Conservation (phyloP, 2,888 invertebrate species). For the Metopia argyrocephala region DNA sequence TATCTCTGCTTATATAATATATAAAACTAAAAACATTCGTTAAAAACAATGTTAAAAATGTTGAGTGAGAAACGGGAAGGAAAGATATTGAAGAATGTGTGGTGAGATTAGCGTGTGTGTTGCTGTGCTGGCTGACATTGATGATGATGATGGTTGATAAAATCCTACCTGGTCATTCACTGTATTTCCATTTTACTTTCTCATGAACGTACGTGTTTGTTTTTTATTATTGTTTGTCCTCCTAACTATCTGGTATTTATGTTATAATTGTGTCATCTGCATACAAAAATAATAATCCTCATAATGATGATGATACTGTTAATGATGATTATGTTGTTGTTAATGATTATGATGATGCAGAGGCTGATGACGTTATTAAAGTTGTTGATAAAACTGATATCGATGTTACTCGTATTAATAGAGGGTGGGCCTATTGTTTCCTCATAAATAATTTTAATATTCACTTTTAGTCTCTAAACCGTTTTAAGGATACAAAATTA, state of each 20-base stretch:
- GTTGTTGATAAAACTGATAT: neutral
- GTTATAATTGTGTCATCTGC: conserved; percentile 55
- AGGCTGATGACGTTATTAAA: neutral
- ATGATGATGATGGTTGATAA: conserved; percentile 21
- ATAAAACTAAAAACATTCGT: conserved; percentile 26
- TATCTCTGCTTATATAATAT: conserved; percentile 27
- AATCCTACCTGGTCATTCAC: conserved; percentile 48
- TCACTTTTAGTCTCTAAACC: too few relatives aligned
- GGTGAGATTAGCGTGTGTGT: conserved; percentile 14
- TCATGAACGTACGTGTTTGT: too few relatives aligned
- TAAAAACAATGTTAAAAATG: conserved; percentile 16
- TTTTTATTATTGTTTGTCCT: conserved; percentile 15
- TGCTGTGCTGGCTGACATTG: conserved; percentile 23
- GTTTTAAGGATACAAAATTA: too few relatives aligned
- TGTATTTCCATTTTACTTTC: neutral
- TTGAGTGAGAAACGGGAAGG: too few relatives aligned
- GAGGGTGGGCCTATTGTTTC: neutral
- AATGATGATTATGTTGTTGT: neutral
- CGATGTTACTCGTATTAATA: neutral
- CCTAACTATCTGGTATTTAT: conserved; percentile 5
- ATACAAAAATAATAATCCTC: conserved; percentile 9
- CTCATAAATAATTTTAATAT: neutral
- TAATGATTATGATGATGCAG: neutral
- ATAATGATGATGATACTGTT: neutral
- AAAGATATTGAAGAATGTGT: too few relatives aligned